These are phyloP conservation scores for Lerista edwardsae DNA, from an alignment of 2,797 vertebrate species.

Conservation along the genomic window DNA sequence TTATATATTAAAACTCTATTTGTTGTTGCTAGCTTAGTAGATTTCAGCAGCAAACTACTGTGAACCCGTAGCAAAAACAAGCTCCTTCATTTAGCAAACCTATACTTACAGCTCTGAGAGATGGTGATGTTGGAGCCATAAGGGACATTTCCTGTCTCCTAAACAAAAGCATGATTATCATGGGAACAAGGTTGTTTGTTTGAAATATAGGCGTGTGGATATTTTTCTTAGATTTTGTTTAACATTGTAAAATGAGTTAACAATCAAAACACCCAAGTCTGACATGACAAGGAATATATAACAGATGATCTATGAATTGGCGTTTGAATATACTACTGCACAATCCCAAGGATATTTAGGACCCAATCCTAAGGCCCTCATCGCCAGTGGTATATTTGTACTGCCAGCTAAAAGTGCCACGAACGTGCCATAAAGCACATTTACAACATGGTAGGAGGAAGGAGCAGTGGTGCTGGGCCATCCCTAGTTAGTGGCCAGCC, in stretches of 20 bases:
- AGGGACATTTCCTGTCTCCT: slow-evolving; percentile 63
- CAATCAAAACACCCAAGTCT: not conserved
- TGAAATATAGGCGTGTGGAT: not conserved
- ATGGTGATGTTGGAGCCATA: slow-evolving; percentile 47
- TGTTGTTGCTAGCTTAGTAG: slow-evolving; percentile 20
- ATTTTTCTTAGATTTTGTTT: slow-evolving; percentile 18
- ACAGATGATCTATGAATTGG: not conserved
- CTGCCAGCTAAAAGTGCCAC: too few species aligned
- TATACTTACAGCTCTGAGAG: slow-evolving; percentile 50
- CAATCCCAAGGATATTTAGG: too few species aligned
- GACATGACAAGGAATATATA: not conserved
- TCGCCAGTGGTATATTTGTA: too few species aligned
- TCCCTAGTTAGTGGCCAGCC: too few species aligned
- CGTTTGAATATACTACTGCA: not conserved
- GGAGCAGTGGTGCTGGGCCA: too few species aligned
- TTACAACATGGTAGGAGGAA: too few species aligned
- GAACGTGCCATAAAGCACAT: too few species aligned
- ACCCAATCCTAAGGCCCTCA: too few species aligned
- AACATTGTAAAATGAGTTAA: slow-evolving; percentile 45
- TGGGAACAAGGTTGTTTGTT: slow-evolving; percentile 49
- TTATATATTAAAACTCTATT: slow-evolving; percentile 64
- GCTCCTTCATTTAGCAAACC: slow-evolving; percentile 47
- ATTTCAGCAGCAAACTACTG: slow-evolving; percentile 48
- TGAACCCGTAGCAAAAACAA: slow-evolving; percentile 63
- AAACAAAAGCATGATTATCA: slow-evolving; percentile 71